Evolutionary conservation across 2,797 vertebrate genomes (phyloP).

Genomic region (Tokudaia tokunoshimensis): DNA sequence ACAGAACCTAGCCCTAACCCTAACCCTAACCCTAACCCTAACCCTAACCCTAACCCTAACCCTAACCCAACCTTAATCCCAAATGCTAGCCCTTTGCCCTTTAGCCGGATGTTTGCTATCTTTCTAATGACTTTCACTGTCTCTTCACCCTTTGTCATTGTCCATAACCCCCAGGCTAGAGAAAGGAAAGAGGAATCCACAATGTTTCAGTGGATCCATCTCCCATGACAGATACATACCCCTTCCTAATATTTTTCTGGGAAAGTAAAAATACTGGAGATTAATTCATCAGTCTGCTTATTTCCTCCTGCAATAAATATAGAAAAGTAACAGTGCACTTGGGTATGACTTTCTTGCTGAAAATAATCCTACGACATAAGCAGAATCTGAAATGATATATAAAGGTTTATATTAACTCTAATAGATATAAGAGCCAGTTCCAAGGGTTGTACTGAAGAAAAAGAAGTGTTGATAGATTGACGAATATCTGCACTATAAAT

Average conservation of each 20-base stretch:
- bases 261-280: not conserved
- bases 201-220: not conserved
- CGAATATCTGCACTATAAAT: not conserved
- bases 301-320: not conserved
- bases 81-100: not conserved
- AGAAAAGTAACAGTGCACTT: not conserved
- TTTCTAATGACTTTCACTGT: not conserved
- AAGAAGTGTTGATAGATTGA: not conserved
- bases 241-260: not conserved
- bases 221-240: not conserved
- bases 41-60: no score
- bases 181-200: not conserved
- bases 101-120: not conserved
- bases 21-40: no score
- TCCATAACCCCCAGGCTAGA: not conserved
- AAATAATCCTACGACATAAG: not conserved
- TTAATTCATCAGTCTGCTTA: not conserved
- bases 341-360: not conserved
- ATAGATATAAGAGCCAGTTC: not conserved
- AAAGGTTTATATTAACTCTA: not conserved
- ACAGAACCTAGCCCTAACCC: no score
- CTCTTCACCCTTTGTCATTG: not conserved
- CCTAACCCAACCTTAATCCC: no score
- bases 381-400: not conserved
- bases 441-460: not conserved